Evolutionary conservation across 2,888 invertebrate species (phyloP), one percentile per base, ranked within the genome.

Genomic region (Epinotia ramella): DNA sequence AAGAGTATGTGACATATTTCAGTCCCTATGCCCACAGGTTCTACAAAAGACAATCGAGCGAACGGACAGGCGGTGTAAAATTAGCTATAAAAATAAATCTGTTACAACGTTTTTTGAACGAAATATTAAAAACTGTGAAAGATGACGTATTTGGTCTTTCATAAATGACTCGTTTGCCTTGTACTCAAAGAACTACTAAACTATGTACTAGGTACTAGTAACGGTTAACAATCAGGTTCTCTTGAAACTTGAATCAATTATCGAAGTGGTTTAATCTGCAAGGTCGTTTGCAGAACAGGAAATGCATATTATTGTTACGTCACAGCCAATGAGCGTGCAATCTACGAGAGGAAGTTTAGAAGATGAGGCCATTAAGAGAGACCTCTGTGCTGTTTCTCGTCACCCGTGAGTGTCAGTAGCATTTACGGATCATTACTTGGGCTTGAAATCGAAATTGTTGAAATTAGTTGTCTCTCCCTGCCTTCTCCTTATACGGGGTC

Each of bases 221-320:
- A 49, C 49, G 49, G 11, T 60, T 24, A 60, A 11, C 46, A 69
- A 72, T 57, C 71, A 56, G 63, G 71, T 73, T 66, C 60, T 73
- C 49, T 62, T 63, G 6, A 63, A 57, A 40, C 63, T 69, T 16
- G 74, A 59, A 63, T 63, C 16, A 46, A 33, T 57, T 33, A 64
- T 64, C 28, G 11, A n/a, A 67, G 62, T 57, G 28, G 68, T 69
- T 74, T 46, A 56, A 20, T 16, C 12, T 44, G 44, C 75, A 75
- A 70, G 75, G 75, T 75, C 70, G 53, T 11, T 33, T 18, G 49
- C 57, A 40, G 65, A 60, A 70, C 70, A 60, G 75, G 75, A 70
- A 65, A 65, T 75, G 70, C 69, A 70, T 75, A 60, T 60, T 65
- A 63, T 44, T 44, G 53, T 53, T 70, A 33, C 49, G 33, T 53